A percentile compares a stretch with the other conserved stretches of the same genome.
phyloP scores from a whole-genome alignment of 2,888 invertebrate species.

The Megaustenia siamemsis region DNA sequence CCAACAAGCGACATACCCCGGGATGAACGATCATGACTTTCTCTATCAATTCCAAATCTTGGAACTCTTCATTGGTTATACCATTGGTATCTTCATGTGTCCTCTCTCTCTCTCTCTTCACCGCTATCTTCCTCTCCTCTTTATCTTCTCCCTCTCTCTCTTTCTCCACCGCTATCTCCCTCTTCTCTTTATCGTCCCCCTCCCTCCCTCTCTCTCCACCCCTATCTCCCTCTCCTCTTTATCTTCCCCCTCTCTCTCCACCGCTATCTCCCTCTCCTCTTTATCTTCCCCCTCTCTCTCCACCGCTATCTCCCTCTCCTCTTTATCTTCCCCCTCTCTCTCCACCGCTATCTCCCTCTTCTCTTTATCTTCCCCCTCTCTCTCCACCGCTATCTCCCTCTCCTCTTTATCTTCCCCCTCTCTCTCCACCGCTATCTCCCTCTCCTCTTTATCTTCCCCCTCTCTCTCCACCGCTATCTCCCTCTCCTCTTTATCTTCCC shows the following conservation, averaged over 20 bases:
- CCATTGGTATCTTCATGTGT: background rate
- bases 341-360: background rate
- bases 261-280: background rate
- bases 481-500: background rate
- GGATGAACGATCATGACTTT: too few species aligned
- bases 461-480: slow-evolving; percentile 3
- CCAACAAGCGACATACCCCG: too few species aligned
- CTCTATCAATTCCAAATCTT: too few species aligned
- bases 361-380: background rate
- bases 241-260: too few species aligned
- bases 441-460: background rate
- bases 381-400: background rate
- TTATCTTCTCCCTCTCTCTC: background rate
- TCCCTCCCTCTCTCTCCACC: background rate
- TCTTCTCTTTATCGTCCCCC: background rate
- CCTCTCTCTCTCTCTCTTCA: too few species aligned
- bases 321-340: background rate
- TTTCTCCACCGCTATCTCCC: too few species aligned
- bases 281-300: slow-evolving; percentile 14
- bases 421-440: background rate
- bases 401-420: background rate
- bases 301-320: background rate
- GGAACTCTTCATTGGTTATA: too few species aligned
- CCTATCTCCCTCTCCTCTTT: background rate
- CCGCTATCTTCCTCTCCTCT: background rate